Evolutionary conservation across 2,113 vertebrate species (phyloP).

Genomic region (Haemorhous mexicanus): DNA sequence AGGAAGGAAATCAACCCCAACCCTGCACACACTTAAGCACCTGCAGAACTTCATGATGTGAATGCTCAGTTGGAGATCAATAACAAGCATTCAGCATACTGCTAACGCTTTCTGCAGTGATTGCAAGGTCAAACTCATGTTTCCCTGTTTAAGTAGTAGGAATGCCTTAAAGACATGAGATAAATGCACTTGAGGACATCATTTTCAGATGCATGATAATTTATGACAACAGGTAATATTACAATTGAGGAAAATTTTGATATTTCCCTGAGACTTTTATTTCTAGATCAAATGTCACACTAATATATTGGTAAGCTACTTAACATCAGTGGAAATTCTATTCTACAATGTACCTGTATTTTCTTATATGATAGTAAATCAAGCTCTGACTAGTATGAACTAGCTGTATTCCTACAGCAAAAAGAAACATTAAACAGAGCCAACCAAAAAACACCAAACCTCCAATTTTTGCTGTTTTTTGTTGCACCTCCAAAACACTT

Average conservation of each 20-base stretch:
- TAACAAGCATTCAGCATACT: neutral
- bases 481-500: neutral
- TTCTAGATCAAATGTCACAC: neutral
- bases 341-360: neutral
- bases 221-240: neutral
- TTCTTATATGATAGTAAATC: neutral
- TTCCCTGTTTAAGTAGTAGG: neutral
- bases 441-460: neutral
- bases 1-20: neutral
- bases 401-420: neutral
- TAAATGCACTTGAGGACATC: neutral
- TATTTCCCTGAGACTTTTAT: neutral
- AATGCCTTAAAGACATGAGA: neutral
- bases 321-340: neutral
- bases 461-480: neutral
- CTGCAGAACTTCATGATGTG: constrained; percentile 8
- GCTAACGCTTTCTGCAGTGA: neutral
- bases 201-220: neutral
- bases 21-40: neutral
- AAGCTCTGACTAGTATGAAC: neutral
- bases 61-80: constrained; percentile 12
- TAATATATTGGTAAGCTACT: neutral
- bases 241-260: neutral
- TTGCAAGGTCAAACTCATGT: constrained; percentile 2
- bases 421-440: neutral